Evolutionary conservation across 1,140 invertebrate species (phyloP).

Genomic region (Acromyrmex heyeri): DNA sequence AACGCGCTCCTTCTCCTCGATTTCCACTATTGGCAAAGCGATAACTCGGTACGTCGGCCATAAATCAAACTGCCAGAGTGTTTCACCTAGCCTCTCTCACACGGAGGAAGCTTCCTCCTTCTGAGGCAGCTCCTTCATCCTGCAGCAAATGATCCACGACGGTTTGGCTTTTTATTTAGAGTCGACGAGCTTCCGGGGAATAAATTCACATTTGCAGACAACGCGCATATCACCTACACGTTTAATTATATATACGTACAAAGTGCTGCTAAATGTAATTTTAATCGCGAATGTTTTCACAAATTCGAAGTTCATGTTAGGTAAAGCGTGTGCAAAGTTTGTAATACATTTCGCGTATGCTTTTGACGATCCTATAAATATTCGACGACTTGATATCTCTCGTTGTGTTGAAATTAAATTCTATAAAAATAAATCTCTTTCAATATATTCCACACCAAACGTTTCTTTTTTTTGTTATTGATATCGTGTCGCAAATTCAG

Average conservation of each 20-base stretch:
- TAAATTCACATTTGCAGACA: conserved; percentile 54
- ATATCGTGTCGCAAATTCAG: neutral
- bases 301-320: neutral
- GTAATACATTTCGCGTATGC: no score
- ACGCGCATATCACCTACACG: conserved; percentile 3
- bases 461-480: neutral
- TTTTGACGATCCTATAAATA: neutral
- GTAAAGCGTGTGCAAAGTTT: neutral
- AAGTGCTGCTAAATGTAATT: neutral
- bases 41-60: conserved; percentile 85
- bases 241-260: neutral
- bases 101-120: conserved; percentile 65
- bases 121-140: conserved; percentile 71
- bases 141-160: conserved; percentile 75
- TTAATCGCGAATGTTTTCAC: neutral
- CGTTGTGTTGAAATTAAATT: neutral
- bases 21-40: conserved; percentile 85
- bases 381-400: neutral
- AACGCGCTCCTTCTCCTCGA: conserved; percentile 75
- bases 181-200: conserved; percentile 50
- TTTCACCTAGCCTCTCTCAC: conserved; percentile 75
- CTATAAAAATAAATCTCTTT: neutral
- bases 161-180: conserved; percentile 64
- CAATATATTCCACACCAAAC: neutral
- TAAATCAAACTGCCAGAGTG: conserved; percentile 84